phyloP scores from a whole-genome alignment of 2,113 vertebrate species.

The Sceloporus tristichus region DNA sequence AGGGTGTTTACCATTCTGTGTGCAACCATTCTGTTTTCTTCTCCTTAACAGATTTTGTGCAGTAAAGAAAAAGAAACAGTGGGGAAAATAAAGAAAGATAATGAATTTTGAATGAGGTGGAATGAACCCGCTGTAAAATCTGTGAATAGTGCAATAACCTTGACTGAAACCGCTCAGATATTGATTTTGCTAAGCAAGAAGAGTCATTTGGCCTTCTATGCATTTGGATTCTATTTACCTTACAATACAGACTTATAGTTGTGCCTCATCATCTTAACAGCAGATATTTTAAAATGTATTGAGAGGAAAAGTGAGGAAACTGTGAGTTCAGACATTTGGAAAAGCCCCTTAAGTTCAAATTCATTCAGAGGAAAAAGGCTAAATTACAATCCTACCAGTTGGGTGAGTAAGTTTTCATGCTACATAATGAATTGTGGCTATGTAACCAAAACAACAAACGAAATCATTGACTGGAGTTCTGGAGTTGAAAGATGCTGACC shows the following conservation, averaged over 20 bases:
- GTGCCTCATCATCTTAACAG: background rate
- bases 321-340: background rate
- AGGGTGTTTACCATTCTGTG: background rate
- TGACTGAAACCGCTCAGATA: background rate
- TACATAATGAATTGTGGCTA: background rate
- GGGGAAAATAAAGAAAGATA: no score
- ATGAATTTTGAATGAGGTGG: no score
- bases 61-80: no score
- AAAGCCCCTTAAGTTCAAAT: background rate
- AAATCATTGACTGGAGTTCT: background rate
- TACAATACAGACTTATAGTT: background rate
- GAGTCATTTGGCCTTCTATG: background rate
- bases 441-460: background rate
- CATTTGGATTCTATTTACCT: background rate
- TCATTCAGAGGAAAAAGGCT: background rate
- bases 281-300: background rate
- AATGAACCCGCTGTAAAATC: no score
- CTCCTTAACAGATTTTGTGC: no score
- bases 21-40: no score
- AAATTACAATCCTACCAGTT: background rate
- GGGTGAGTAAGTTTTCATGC: background rate
- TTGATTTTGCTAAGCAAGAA: background rate
- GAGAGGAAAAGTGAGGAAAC: background rate
- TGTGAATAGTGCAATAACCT: no score
- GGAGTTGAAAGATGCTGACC: constrained; percentile 9